Conservation (phyloP, 2,797 vertebrate genomes). For the Mus spretus region DNA sequence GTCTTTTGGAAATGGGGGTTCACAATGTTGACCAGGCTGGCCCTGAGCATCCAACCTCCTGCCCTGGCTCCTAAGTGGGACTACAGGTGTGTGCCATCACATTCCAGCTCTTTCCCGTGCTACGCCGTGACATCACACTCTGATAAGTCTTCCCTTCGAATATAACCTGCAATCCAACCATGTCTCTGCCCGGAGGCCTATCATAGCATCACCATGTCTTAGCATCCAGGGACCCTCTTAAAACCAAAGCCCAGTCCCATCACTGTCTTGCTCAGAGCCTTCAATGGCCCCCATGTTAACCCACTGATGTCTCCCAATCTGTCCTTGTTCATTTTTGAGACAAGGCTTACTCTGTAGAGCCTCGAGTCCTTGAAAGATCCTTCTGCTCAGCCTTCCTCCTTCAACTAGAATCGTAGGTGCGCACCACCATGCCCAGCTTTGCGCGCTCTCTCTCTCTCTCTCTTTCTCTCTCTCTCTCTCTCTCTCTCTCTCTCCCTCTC, state of each 20-base stretch:
- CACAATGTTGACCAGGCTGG: too few relatives aligned
- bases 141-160: neutral
- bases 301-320: neutral
- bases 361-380: neutral
- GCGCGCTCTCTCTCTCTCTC: neutral
- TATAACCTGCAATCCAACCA: accelerated
- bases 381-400: neutral
- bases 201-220: accelerated
- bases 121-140: too few relatives aligned
- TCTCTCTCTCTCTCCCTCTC: neutral
- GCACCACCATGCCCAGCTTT: too few relatives aligned
- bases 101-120: accelerated
- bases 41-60: neutral
- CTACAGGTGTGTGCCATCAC: neutral
- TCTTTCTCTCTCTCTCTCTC: neutral
- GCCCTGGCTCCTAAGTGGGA: neutral
- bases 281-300: neutral
- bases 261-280: neutral
- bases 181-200: neutral
- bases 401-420: neutral
- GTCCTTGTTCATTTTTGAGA: neutral
- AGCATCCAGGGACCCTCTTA: neutral
- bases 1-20: neutral
- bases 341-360: neutral
- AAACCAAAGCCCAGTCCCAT: neutral